A percentile compares a stretch with the other conserved stretches of the same genome.
These are phyloP conservation scores for Chaetura pelagica DNA, from an alignment of 2,113 vertebrate species.

Conservation along the genomic window DNA sequence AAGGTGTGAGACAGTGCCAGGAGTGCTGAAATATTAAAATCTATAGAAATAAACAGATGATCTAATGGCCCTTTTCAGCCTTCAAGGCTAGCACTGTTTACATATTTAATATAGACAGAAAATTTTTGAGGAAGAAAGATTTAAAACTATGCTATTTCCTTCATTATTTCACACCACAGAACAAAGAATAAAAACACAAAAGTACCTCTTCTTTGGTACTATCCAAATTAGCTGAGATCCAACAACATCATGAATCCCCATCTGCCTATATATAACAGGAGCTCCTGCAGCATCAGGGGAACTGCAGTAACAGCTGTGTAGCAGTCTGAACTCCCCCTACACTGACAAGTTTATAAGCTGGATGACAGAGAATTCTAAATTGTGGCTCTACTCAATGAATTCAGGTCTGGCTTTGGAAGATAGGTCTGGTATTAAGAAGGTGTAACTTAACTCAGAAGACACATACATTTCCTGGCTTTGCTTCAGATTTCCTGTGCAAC, in stretches of 20 bases:
- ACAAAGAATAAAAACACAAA: not conserved
- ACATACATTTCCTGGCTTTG: not conserved
- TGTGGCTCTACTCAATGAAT: not conserved
- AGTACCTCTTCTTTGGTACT: fast-evolving
- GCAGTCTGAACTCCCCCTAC: not conserved
- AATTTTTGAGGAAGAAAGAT: not conserved
- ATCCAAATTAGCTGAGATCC: not conserved
- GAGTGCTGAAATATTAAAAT: not conserved
- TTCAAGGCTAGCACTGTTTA: not conserved
- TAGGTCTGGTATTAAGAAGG: not conserved
- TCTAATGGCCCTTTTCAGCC: not conserved
- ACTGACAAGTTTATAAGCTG: not conserved
- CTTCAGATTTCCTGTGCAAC: not conserved
- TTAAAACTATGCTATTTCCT: not conserved
- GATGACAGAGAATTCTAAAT: not conserved
- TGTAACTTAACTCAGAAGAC: not conserved
- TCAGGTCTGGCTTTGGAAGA: not conserved
- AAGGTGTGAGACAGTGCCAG: not conserved
- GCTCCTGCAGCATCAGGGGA: not conserved
- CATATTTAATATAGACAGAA: not conserved
- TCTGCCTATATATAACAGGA: not conserved
- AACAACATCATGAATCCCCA: not conserved
- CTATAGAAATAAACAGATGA: not conserved
- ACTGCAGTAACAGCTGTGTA: not conserved
- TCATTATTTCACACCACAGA: not conserved